phyloP scores from a whole-genome alignment of 2,797 vertebrate genomes.

The Anableps anableps region DNA sequence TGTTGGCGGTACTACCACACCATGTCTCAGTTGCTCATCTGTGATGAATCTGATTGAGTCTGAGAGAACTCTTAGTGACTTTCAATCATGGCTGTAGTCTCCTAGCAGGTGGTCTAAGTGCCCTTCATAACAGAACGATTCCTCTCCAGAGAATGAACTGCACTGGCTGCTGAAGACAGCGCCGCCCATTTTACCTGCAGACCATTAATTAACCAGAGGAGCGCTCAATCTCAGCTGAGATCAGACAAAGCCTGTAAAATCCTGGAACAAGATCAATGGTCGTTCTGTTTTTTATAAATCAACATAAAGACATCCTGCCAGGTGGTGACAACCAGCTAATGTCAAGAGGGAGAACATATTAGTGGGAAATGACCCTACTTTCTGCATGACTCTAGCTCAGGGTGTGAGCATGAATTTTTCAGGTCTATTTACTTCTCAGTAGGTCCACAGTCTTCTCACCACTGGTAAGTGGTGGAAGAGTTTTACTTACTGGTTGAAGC shows the following conservation, averaged over 20 bases:
- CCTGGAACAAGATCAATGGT: slow-evolving; percentile 58
- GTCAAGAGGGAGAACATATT: slow-evolving; percentile 53
- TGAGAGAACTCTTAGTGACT: slow-evolving; percentile 53
- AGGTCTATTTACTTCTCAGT: slow-evolving; percentile 7
- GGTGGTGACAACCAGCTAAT: slow-evolving; percentile 52
- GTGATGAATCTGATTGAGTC: slow-evolving; percentile 41
- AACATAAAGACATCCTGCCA: slow-evolving; percentile 50
- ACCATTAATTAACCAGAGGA: slow-evolving; percentile 73
- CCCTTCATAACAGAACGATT: slow-evolving; percentile 65
- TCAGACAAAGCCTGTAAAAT: slow-evolving; percentile 58
- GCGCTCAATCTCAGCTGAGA: slow-evolving; percentile 46
- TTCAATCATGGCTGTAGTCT: slow-evolving; percentile 64
- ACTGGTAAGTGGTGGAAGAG: background rate
- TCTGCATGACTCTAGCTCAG: slow-evolving; percentile 14
- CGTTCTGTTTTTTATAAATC: slow-evolving; percentile 54
- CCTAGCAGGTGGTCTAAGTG: slow-evolving; percentile 69
- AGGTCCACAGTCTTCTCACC: too few species aligned
- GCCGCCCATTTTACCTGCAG: slow-evolving; percentile 65
- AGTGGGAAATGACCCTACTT: slow-evolving; percentile 35
- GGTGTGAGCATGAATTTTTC: slow-evolving; percentile 14
- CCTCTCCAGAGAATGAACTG: slow-evolving; percentile 61
- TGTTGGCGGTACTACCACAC: slow-evolving; percentile 16
- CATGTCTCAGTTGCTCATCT: slow-evolving; percentile 24
- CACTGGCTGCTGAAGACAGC: slow-evolving; percentile 42
- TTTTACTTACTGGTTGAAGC: background rate